A percentile compares a stretch with the other conserved stretches of the same genome.
phyloP scores from a whole-genome alignment of 2,888 invertebrate genomes.

The Boloria euphrosyne region DNA sequence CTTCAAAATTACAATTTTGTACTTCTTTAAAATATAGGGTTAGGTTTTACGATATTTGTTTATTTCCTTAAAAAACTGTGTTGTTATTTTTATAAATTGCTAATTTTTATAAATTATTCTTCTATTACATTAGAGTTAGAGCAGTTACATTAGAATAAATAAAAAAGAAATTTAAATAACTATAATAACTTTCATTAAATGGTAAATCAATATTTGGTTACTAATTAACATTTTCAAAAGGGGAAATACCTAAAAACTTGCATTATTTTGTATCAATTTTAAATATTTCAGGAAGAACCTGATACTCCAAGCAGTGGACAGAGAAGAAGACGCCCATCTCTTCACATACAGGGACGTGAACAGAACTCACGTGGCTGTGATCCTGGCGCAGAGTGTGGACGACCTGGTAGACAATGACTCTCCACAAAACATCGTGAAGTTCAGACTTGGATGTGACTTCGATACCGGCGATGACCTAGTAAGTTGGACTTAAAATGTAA shows the following conservation, averaged over 20 bases:
- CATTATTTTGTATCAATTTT: neutral
- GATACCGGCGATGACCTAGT: constrained; percentile 86
- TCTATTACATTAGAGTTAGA: no score
- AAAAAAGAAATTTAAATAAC: no score
- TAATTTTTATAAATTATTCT: no score
- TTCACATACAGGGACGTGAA: constrained; percentile 89
- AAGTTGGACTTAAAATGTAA: constrained; percentile 33
- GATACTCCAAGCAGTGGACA: constrained; percentile 87
- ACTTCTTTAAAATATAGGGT: no score
- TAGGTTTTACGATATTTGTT: no score
- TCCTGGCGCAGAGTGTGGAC: constrained; percentile 89
- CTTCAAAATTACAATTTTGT: no score
- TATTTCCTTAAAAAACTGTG: no score
- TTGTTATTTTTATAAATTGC: no score
- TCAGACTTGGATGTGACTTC: constrained; percentile 89
- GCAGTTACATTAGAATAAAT: no score
- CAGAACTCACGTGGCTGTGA: constrained; percentile 88
- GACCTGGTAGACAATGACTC: constrained; percentile 90
- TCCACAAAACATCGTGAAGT: constrained; percentile 91
- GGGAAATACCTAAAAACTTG: neutral
- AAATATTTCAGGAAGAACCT: constrained; percentile 81
- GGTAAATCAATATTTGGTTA: no score
- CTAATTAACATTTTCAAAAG: no score
- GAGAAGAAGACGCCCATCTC: constrained; percentile 86
- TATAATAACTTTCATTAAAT: no score